Evolutionary conservation across 2,888 invertebrate species (phyloP).

Genomic region (Eudemis profundana): DNA sequence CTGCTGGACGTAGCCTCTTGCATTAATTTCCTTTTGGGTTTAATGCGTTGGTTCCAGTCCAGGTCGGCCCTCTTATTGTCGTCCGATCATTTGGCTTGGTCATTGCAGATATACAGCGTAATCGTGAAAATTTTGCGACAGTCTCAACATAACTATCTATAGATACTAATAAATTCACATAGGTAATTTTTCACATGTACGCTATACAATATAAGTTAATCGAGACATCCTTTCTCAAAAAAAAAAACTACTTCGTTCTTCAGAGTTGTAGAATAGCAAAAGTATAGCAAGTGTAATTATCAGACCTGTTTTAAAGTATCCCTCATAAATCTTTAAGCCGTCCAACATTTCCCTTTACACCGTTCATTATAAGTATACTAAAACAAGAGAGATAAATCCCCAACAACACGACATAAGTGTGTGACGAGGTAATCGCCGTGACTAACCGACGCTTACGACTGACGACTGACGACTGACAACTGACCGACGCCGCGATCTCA

Average conservation of each 20-base stretch:
- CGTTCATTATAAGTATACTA: slow-evolving; percentile 18
- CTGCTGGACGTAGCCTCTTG: too few relatives aligned
- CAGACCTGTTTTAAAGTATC: neutral
- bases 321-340: neutral
- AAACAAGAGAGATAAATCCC: slow-evolving; percentile 21
- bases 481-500: slow-evolving; percentile 12
- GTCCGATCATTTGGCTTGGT: too few relatives aligned
- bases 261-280: neutral
- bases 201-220: too few relatives aligned
- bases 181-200: too few relatives aligned
- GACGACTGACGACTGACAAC: slow-evolving; percentile 19
- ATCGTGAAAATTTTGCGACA: too few relatives aligned
- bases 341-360: slow-evolving; percentile 9
- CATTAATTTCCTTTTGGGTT: too few relatives aligned
- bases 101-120: too few relatives aligned
- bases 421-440: slow-evolving; percentile 29
- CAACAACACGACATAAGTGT: slow-evolving; percentile 14
- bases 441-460: slow-evolving; percentile 23
- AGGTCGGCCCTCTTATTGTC: too few relatives aligned
- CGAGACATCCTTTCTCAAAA: neutral
- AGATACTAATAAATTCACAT: too few relatives aligned
- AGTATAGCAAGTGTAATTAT: neutral
- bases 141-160: too few relatives aligned
- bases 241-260: neutral
- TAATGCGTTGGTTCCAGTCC: too few relatives aligned